Percentiles rank a stretch among this genome's conserved stretches.
Conservation (phyloP, 2,797 vertebrate species). For the Clarias laeviceps region DNA sequence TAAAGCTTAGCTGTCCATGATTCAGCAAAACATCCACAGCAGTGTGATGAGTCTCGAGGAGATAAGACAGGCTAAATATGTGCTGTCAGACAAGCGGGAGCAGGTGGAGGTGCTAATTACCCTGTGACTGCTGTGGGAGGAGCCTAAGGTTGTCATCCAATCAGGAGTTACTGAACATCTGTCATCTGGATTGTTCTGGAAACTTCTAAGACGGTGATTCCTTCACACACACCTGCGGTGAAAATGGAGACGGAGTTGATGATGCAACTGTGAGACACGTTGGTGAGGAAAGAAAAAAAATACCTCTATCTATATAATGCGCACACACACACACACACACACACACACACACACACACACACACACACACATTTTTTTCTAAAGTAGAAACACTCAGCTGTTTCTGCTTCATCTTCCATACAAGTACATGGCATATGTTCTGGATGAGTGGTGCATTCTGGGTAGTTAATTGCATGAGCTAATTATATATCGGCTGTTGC, state of each 20-base stretch:
- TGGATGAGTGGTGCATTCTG: background rate
- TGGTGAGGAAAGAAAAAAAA: background rate
- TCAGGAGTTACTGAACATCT: conserved; percentile 8
- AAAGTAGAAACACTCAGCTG: background rate
- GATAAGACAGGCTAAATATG: background rate
- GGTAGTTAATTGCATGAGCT: background rate
- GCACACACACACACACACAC: conserved; percentile 18
- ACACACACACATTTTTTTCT: conserved; percentile 9
- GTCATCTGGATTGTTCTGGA: conserved; percentile 11
- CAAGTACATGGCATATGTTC: background rate
- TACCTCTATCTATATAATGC: background rate
- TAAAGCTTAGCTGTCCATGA: background rate
- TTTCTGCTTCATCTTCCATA: background rate
- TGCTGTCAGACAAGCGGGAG: background rate
- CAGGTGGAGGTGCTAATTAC: conserved; percentile 22
- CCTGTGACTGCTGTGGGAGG: background rate
- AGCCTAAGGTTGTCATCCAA: background rate
- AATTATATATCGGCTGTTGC: background rate
- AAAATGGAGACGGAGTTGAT: background rate
- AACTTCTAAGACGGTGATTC: background rate
- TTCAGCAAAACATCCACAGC: background rate
- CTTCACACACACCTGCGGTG: conserved; percentile 4
- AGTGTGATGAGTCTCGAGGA: background rate
- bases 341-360: conserved; percentile 20
- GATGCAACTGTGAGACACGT: conserved; percentile 31